Base-by-base conservation (phyloP, 2,888 invertebrate genomes). In the Heliconius aoede region DNA sequence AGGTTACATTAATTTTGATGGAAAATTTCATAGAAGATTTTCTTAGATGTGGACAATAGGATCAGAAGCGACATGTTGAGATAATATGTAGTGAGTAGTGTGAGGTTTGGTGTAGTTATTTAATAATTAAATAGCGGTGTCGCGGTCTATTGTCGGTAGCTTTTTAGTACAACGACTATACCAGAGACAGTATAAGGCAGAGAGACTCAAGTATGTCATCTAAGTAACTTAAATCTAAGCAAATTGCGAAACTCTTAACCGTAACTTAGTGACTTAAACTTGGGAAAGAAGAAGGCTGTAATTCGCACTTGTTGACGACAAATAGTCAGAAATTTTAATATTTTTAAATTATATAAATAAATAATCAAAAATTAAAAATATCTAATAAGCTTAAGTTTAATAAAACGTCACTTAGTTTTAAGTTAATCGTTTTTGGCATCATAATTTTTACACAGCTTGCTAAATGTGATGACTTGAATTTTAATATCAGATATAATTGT, bases 1-100 rank as follows among this genome's bases (percentile, higher is more conserved):
- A 46, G 32, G 30, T 62, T 24, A 46, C 46, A 60, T 67, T 40
- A 21, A 18, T 28, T 46, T 36, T 28, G 21, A 64, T 40, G 64
- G 73, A 69, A 73, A 73, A 69, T 76, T 76, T 73, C 40, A 28
- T 32, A 32, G 24, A 18, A 60, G 15, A 46, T 69, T 26, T 61
- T 69, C 24, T 51, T 69, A 21, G 21, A 51, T 73, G 64, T 77
- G 15, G 62, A 32, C 26, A 21, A 73, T 26, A 26, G n/a, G 73
- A 77, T 77, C 69, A 77, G 26, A 28, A 9, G 7, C 36, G 69
- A 62, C 55, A 32, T 36, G 36, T 26, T 28, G 21, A 24, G n/a
- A 18, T 67, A 40, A 28, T 72, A 72, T 72, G 64, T 24, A 62
- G 30, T n/a, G n/a, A n/a, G n/a, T n/a, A n/a, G n/a, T n/a, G 30